A percentile compares a stretch with the other conserved stretches of the same genome.
phyloP scores from a whole-genome alignment of 2,797 vertebrate species.

The Eurystomus glaucurus region DNA sequence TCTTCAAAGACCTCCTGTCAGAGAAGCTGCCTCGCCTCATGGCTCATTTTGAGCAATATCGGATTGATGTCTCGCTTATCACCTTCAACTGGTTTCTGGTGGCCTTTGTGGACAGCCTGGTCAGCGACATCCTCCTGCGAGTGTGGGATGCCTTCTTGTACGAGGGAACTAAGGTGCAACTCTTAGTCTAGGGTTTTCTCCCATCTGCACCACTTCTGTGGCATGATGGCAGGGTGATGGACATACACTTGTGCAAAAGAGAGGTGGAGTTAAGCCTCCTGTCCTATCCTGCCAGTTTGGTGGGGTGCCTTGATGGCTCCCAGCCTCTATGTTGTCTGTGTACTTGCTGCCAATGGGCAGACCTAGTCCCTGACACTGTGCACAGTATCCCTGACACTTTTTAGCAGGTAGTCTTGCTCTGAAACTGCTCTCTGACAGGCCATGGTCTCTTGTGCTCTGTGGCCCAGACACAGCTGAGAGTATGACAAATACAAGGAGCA shows the following conservation, averaged over 20 bases:
- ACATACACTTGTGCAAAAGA: background rate
- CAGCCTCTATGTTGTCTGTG: background rate
- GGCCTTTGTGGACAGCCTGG: constrained; percentile 92
- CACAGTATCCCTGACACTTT: background rate
- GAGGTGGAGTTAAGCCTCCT: background rate
- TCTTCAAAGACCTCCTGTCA: constrained; percentile 92
- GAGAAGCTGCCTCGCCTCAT: constrained; percentile 92
- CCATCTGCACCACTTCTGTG: background rate
- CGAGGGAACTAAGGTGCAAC: constrained; percentile 93
- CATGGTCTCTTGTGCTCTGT: background rate
- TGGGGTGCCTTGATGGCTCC: background rate
- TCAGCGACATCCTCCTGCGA: constrained; percentile 91
- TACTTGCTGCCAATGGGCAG: background rate
- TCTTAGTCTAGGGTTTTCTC: background rate
- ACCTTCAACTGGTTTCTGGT: constrained; percentile 97
- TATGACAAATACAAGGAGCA: background rate
- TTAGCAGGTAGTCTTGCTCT: background rate
- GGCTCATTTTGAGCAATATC: constrained; percentile 88
- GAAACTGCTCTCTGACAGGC: background rate
- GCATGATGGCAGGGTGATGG: background rate
- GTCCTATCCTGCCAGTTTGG: background rate
- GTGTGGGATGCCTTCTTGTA: constrained; percentile 97
- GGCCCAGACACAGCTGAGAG: background rate
- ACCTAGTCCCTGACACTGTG: background rate
- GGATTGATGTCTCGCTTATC: constrained; percentile 90